Evolutionary conservation across 2,113 vertebrate species (phyloP), one percentile per base, ranked within the genome.

Genomic region (Cichladusa arquata): DNA sequence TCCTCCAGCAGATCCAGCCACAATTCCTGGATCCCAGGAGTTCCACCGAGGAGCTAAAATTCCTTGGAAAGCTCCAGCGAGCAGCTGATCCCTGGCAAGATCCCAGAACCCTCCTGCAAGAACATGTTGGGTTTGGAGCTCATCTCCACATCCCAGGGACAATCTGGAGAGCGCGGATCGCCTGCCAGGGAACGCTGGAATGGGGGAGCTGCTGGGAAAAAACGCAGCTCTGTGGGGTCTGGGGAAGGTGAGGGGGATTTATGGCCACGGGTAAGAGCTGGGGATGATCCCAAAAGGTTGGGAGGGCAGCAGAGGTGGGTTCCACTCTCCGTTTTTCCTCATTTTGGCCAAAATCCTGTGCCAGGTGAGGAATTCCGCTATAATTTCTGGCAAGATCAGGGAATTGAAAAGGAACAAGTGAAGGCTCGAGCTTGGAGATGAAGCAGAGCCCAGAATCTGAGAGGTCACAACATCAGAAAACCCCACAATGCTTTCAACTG

Each of bases 331-430:
- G 36, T 25, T 22, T 71, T 36, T 13, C 67, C 45, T 48, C 1
- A 0, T 14, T 26, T 20, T 29, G n/a, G 20, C 47, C 65, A 2
- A 18, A 40, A 45, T 24, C n/a, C 76, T 4, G 12, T 0, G 10
- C 45, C 29, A 6, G 38, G 12, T 0, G 13, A 44, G 76, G 61
- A 57, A 61, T 69, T 16, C 16, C 0, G 1, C 11, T 15, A 48
- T 57, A 1, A 1, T 4, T 67, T 20, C 17, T 23, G 36, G 40
- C 58, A 14, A 50, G 54, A 16, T 12, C n/a, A 1, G 44, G 56
- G 56, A 6, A 29, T 9, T 28, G 23, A 4, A 22, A 80, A 56
- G 16, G 18, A 66, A 5, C 2, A 6, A 65, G 45, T 0, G 4
- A 61, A 69, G 44, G 4, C 4, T 65, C 10, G 2, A 47, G 66